Evolutionary conservation across 2,113 vertebrate genomes (phyloP).

Genomic region (Pithys albifrons): DNA sequence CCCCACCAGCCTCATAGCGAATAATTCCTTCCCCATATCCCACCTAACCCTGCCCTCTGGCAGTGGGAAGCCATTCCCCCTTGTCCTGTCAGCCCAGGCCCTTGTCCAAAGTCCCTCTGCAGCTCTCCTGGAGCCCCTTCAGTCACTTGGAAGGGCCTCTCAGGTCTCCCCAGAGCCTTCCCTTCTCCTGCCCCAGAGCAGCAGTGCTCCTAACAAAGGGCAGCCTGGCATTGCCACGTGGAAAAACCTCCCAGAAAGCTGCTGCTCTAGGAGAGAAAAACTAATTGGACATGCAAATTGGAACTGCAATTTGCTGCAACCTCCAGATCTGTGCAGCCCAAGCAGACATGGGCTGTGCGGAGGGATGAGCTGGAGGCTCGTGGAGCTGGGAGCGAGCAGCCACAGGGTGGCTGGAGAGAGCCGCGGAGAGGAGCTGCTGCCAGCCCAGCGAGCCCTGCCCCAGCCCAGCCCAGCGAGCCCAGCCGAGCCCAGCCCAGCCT

Average conservation of each 20-base stretch:
- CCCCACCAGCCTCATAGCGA: background rate
- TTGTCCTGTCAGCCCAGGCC: background rate
- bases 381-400: slow-evolving; percentile 8
- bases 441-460: background rate
- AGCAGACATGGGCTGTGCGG: background rate
- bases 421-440: background rate
- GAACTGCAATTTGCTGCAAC: background rate
- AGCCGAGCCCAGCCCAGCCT: background rate
- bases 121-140: background rate
- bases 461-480: background rate
- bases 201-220: background rate
- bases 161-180: background rate
- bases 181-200: background rate
- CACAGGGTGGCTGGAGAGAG: slow-evolving; percentile 68
- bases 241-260: background rate
- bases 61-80: background rate
- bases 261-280: background rate
- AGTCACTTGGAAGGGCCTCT: background rate
- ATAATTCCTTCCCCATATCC: background rate
- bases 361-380: background rate
- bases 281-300: background rate
- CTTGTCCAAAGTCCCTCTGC: background rate
- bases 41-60: background rate
- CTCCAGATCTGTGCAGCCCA: background rate
- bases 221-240: background rate